phyloP scores from a whole-genome alignment of 2,113 vertebrate species.

The Erinaceus europaeus region DNA sequence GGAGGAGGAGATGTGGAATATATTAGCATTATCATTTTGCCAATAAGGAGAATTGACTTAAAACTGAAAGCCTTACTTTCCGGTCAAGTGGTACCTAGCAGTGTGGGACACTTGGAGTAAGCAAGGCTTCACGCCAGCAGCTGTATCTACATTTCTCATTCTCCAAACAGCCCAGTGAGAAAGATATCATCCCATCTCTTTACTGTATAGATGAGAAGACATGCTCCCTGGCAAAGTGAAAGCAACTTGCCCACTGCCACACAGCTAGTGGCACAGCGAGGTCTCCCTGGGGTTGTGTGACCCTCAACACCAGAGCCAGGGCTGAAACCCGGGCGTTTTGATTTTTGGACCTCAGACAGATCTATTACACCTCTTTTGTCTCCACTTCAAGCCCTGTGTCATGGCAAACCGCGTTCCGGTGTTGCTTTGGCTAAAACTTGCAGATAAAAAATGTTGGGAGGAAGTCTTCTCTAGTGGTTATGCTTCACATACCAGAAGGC shows the following conservation, averaged over 20 bases:
- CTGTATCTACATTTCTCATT: neutral
- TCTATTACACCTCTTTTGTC: neutral
- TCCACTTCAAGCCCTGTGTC: neutral
- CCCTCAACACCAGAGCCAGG: neutral
- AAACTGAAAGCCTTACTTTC: neutral
- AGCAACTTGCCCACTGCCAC: neutral
- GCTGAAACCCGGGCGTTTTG: neutral
- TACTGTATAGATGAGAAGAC: neutral
- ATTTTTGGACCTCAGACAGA: neutral
- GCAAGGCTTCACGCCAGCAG: neutral
- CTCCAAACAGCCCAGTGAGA: neutral
- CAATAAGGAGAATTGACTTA: slow-evolving; percentile 1
- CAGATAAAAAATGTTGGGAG: neutral
- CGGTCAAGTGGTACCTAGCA: neutral
- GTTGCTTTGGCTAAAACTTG: neutral
- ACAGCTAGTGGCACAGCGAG: neutral
- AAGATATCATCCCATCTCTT: neutral
- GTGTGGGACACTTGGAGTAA: neutral
- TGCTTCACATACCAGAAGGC: neutral
- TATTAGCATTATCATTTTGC: neutral
- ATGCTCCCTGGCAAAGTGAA: neutral
- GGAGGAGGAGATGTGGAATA: neutral
- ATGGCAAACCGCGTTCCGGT: neutral
- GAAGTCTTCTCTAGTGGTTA: neutral
- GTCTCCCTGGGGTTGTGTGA: neutral